A percentile compares a stretch with the other conserved stretches of the same genome.
phyloP scores from a whole-genome alignment of 1,140 invertebrate genomes.

The Mycetomoellerius zeteki region DNA sequence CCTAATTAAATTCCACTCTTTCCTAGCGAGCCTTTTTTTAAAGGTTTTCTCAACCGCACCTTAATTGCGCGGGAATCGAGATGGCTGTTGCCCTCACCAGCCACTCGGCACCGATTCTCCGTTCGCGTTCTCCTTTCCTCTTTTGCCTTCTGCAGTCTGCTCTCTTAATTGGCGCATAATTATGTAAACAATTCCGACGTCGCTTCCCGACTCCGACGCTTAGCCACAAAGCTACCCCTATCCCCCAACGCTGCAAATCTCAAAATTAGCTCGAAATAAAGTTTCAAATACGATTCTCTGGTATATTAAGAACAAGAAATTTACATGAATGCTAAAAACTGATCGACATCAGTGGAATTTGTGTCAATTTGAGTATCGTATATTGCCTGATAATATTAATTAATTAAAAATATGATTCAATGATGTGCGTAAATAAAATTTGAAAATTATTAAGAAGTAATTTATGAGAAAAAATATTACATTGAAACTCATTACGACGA shows the following conservation, averaged over 20 bases:
- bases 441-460: background rate
- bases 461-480: background rate
- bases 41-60: conserved; percentile 84
- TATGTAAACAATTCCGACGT: conserved; percentile 83
- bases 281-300: conserved; percentile 22
- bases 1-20: conserved; percentile 86
- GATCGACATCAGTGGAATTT: background rate
- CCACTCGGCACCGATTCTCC: conserved; percentile 78
- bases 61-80: conserved; percentile 84
- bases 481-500: background rate
- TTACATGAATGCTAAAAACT: background rate
- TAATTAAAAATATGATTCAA: background rate
- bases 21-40: conserved; percentile 81
- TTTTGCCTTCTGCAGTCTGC: conserved; percentile 71
- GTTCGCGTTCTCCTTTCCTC: conserved; percentile 44
- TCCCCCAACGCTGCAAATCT: conserved; percentile 65
- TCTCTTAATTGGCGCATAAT: conserved; percentile 86
- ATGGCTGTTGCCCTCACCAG: conserved; percentile 79
- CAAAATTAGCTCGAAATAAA: conserved; percentile 64
- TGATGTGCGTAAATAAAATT: background rate
- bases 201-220: conserved; percentile 48
- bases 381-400: background rate
- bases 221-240: conserved; percentile 67
- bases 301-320: background rate
- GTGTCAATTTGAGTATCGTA: background rate